A percentile compares a stretch with the other conserved stretches of the same genome.
phyloP scores from a whole-genome alignment of 2,888 invertebrate genomes.

The Drosophila algonquin region DNA sequence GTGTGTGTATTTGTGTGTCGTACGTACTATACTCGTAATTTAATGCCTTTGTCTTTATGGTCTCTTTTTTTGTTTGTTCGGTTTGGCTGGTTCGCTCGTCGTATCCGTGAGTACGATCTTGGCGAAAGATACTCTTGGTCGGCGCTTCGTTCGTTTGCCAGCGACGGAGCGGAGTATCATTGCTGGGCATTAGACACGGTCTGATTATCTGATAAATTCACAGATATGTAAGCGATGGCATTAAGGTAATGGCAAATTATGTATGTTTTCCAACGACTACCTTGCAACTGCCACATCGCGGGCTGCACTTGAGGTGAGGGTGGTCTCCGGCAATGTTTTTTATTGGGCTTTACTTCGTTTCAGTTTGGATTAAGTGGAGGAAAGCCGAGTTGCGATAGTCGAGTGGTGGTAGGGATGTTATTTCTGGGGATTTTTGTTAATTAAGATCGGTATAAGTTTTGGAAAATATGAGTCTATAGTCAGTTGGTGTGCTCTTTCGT shows the following conservation, averaged over 20 bases:
- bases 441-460: neutral
- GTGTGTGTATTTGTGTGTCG: constrained; percentile 29
- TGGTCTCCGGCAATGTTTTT: constrained; percentile 2
- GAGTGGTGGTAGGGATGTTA: neutral
- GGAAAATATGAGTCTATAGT: neutral
- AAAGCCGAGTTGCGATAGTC: neutral
- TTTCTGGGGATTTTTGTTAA: neutral
- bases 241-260: constrained; percentile 60
- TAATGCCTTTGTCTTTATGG: constrained; percentile 68
- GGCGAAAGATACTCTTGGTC: neutral
- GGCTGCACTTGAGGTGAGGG: neutral
- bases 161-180: constrained; percentile 49
- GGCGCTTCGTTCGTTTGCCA: constrained; percentile 28
- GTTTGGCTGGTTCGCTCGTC: constrained; percentile 14
- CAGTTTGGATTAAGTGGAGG: neutral
- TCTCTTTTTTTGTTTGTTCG: constrained; percentile 5
- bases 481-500: too few species aligned
- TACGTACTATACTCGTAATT: constrained; percentile 52
- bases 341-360: neutral
- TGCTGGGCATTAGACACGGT: constrained; percentile 73
- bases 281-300: constrained; percentile 10
- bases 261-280: constrained; percentile 28
- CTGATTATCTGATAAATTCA: constrained; percentile 75
- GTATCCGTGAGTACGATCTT: constrained; percentile 52
- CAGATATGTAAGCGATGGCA: constrained; percentile 64